A percentile compares a stretch with the other conserved stretches of the same genome.
Conservation (phyloP, 2,797 vertebrate species). For the Podarcis siculus region DNA sequence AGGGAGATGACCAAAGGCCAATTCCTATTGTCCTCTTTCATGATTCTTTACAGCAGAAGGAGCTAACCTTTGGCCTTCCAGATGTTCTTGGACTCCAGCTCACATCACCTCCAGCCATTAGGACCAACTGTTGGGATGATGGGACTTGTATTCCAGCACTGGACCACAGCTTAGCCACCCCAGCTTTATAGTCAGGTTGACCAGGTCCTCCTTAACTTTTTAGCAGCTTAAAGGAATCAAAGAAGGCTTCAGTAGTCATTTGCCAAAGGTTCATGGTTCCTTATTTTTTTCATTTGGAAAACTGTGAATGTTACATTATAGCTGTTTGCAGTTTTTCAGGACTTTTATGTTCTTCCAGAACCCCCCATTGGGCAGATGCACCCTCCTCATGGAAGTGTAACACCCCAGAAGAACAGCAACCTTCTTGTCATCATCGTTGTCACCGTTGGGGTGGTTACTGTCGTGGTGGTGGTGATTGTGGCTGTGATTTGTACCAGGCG, state of each 20-base stretch:
- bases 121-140: too few relatives aligned
- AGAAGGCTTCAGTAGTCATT: not conserved
- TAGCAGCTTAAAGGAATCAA: not conserved
- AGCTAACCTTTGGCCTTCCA: too few relatives aligned
- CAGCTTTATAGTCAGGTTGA: not conserved
- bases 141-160: too few relatives aligned
- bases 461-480: conserved; percentile 85
- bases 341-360: conserved; percentile 76
- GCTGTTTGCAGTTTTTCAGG: not conserved
- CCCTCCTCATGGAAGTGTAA: conserved; percentile 90
- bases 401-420: conserved; percentile 91
- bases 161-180: too few relatives aligned
- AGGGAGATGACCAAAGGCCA: too few relatives aligned
- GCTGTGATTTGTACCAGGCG: conserved; percentile 90
- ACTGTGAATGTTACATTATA: not conserved
- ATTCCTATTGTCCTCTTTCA: too few relatives aligned
- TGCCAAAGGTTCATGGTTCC: not conserved
- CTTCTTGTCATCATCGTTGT: conserved; percentile 91
- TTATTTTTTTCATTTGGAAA: not conserved
- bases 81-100: too few relatives aligned
- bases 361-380: conserved; percentile 94
- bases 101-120: too few relatives aligned
- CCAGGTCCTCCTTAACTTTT: not conserved
- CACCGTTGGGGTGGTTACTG: conserved; percentile 86
- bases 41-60: not conserved